Evolutionary conservation across 2,888 invertebrate species (phyloP).

Genomic region (Temnothorax ravouxi): DNA sequence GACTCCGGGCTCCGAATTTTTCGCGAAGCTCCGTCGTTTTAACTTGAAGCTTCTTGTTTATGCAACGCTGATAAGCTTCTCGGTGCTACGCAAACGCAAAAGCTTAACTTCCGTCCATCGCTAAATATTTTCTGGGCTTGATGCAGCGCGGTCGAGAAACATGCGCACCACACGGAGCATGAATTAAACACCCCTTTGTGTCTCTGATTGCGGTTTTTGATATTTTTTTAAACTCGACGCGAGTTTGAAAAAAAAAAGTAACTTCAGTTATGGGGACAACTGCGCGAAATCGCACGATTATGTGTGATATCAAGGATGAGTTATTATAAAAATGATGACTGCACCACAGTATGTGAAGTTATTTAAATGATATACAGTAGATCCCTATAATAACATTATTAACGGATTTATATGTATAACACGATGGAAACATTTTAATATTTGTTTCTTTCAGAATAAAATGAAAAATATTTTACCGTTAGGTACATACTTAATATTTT

Average conservation of each 20-base stretch:
- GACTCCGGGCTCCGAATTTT: not conserved
- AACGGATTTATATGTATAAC: too few relatives aligned
- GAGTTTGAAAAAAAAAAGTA: not conserved
- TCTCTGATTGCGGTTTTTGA: not conserved
- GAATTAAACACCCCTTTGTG: not conserved
- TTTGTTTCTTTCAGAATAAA: too few relatives aligned
- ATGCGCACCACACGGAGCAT: not conserved
- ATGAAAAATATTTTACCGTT: too few relatives aligned
- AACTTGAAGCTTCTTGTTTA: slow-evolving; percentile 25
- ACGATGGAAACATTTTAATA: too few relatives aligned
- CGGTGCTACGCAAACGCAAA: not conserved
- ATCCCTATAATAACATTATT: too few relatives aligned
- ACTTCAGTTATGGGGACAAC: not conserved
- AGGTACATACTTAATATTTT: too few relatives aligned
- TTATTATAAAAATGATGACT: not conserved
- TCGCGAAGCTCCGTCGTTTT: slow-evolving; percentile 14
- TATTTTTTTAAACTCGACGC: not conserved
- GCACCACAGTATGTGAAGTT: too few relatives aligned
- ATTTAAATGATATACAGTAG: not conserved
- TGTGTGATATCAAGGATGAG: not conserved
- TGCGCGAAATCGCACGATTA: not conserved
- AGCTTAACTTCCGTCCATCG: not conserved
- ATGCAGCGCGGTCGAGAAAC: not conserved
- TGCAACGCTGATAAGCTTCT: slow-evolving; percentile 15
- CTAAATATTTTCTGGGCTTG: not conserved